Conservation (phyloP, 2,113 vertebrate species). For the Monopterus albus region DNA sequence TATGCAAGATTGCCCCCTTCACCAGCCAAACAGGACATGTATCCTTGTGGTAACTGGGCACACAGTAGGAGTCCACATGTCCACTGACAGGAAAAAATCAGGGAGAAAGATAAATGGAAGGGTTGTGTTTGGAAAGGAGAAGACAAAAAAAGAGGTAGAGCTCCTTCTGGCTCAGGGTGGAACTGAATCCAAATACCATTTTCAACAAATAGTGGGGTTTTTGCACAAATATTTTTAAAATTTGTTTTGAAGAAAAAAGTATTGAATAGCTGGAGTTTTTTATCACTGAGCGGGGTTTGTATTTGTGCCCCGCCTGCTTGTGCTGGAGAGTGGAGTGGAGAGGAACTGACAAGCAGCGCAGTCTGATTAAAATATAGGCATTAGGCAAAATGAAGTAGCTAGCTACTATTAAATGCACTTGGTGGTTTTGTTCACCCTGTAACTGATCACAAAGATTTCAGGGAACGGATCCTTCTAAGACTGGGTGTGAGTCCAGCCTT, state of each 20-base stretch:
- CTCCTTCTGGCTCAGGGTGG: slow-evolving; percentile 51
- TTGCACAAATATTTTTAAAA: no score
- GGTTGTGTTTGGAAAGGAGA: slow-evolving; percentile 37
- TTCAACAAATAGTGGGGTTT: no score
- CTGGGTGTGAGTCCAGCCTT: slow-evolving; percentile 75
- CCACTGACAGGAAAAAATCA: slow-evolving; percentile 59
- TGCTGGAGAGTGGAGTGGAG: no score
- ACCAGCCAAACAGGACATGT: slow-evolving; percentile 69
- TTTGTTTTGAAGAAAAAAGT: no score
- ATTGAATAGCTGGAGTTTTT: no score
- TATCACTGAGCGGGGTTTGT: no score
- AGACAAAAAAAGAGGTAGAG: slow-evolving; percentile 67
- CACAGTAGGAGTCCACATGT: slow-evolving; percentile 44
- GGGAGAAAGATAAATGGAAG: slow-evolving; percentile 53
- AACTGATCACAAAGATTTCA: slow-evolving; percentile 38
- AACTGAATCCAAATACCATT: no score
- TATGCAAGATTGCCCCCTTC: slow-evolving; percentile 55
- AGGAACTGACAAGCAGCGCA: no score
- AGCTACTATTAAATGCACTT: no score
- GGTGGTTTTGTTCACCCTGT: slow-evolving; percentile 40
- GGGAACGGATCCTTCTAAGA: slow-evolving; percentile 51
- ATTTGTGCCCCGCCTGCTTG: no score
- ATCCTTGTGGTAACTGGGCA: slow-evolving; percentile 34
- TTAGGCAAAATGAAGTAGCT: no score
- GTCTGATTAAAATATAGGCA: no score